phyloP scores from a whole-genome alignment of 1,140 invertebrate species.

The Cherax quadricarinatus region DNA sequence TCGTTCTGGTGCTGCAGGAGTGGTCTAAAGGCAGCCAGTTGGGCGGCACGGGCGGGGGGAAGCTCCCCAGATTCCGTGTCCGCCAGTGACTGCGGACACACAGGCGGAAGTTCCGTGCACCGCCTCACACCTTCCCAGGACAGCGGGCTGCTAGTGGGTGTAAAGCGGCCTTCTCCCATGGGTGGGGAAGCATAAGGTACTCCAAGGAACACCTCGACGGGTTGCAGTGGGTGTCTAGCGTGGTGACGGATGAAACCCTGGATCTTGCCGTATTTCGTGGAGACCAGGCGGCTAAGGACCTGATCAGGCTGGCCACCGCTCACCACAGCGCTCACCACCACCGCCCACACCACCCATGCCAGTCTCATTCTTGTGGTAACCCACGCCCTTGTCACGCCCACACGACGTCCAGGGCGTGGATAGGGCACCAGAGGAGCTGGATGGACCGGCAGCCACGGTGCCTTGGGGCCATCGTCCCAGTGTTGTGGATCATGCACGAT shows the following conservation, averaged over 20 bases:
- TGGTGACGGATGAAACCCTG: constrained; percentile 77
- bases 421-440: not conserved
- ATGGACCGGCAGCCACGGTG: constrained; percentile 14
- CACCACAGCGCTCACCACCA: constrained; percentile 76
- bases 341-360: constrained; percentile 51
- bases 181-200: constrained; percentile 84
- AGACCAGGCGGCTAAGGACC: constrained; percentile 74
- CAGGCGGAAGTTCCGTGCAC: constrained; percentile 71
- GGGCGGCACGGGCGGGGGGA: constrained; percentile 90
- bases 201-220: constrained; percentile 85
- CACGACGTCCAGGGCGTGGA: not conserved
- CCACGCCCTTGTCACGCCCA: constrained; percentile 24
- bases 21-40: constrained; percentile 89
- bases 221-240: constrained; percentile 86
- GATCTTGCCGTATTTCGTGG: constrained; percentile 78
- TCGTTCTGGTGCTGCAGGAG: constrained; percentile 94
- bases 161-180: constrained; percentile 81
- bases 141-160: constrained; percentile 77
- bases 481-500: not conserved
- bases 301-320: constrained; percentile 74
- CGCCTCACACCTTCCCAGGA: constrained; percentile 73
- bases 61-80: constrained; percentile 75
- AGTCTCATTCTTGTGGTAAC: constrained; percentile 9
- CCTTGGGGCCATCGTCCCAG: not conserved
- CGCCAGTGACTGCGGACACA: constrained; percentile 77